Conservation (phyloP, 2,888 invertebrate species). For the Julus scanicus region DNA sequence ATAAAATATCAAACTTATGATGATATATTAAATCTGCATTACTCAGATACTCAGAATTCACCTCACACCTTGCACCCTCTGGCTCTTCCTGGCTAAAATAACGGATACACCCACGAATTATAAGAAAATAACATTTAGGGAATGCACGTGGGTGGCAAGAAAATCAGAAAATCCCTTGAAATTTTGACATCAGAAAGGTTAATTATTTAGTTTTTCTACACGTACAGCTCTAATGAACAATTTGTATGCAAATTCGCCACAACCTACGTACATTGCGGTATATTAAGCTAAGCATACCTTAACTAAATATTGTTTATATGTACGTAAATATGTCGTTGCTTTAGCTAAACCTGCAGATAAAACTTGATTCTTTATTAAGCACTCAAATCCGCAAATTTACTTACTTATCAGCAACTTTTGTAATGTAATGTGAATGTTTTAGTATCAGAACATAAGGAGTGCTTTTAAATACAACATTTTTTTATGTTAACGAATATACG, state of each 20-base stretch:
- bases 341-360: not conserved
- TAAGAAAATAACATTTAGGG: not conserved
- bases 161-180: not conserved
- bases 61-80: not conserved
- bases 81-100: not conserved
- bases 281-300: no score
- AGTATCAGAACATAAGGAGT: no score
- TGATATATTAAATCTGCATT: not conserved
- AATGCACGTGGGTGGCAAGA: not conserved
- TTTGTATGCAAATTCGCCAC: not conserved
- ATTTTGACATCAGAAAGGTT: conserved; percentile 35
- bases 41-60: not conserved
- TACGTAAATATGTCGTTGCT: not conserved
- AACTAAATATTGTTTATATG: no score
- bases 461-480: no score
- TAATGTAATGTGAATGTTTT: no score
- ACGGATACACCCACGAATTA: not conserved
- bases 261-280: not conserved
- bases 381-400: not conserved
- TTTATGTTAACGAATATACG: no score
- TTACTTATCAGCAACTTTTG: not conserved
- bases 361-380: not conserved
- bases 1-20: not conserved
- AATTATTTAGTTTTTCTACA: not conserved
- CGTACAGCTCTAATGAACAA: not conserved